Conservation (phyloP, 92 coral and sea anemone species). For the Bergia puertoricense region DNA sequence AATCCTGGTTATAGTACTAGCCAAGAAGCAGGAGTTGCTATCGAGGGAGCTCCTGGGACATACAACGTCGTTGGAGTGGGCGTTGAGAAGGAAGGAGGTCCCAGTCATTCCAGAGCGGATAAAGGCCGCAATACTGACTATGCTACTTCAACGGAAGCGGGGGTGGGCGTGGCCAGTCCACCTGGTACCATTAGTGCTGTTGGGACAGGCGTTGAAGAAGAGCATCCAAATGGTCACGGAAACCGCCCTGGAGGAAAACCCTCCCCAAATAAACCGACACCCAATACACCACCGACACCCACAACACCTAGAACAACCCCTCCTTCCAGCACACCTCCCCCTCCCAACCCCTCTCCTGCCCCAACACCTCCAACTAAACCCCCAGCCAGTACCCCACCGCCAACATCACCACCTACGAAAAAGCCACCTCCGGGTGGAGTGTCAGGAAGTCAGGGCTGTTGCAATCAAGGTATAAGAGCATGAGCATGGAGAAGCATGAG, state of each 20-base stretch:
- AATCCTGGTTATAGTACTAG: neutral
- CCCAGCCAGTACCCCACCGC: neutral
- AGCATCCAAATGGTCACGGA: conserved; percentile 8
- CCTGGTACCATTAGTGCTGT: conserved; percentile 70
- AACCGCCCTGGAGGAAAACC: neutral
- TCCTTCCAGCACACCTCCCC: neutral
- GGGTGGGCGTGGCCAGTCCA: conserved; percentile 58
- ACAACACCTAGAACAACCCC: neutral
- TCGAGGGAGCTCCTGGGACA: conserved; percentile 16
- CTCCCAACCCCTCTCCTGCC: neutral
- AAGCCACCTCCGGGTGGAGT: neutral
- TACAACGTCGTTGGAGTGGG: conserved; percentile 6
- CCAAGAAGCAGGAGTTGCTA: neutral
- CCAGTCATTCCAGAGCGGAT: neutral
- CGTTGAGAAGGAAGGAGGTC: neutral
- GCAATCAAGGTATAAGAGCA: conserved; percentile 13
- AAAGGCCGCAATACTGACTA: neutral
- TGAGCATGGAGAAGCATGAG: neutral
- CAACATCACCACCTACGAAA: neutral
- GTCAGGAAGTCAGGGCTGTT: conserved; percentile 23
- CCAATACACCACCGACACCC: neutral
- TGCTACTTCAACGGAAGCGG: conserved; percentile 45
- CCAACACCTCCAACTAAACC: neutral
- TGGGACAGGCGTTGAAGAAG: conserved; percentile 53
- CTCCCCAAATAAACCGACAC: neutral